phyloP scores from a whole-genome alignment of 2,113 vertebrate genomes.

The Thalassarche chlororhynchos region DNA sequence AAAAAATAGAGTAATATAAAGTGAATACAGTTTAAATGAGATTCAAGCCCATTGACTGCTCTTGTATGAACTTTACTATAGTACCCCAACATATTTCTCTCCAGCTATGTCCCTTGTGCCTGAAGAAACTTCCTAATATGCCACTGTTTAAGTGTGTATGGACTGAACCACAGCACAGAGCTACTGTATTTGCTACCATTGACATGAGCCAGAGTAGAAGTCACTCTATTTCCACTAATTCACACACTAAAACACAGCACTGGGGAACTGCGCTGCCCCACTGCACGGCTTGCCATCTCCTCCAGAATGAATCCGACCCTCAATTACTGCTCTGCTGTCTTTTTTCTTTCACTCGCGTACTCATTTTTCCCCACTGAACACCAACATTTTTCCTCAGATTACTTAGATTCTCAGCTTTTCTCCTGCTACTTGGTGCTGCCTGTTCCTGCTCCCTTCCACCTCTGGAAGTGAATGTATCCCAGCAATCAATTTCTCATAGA shows the following conservation, averaged over 20 bases:
- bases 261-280: neutral
- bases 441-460: neutral
- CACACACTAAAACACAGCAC: neutral
- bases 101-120: neutral
- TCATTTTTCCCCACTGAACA: neutral
- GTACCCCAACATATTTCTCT: neutral
- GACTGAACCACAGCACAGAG: neutral
- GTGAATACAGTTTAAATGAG: neutral
- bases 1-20: neutral
- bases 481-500: neutral
- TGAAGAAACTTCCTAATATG: neutral
- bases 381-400: neutral
- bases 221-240: neutral
- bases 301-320: neutral
- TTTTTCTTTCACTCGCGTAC: neutral
- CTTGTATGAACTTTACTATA: neutral
- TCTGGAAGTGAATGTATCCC: neutral
- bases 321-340: neutral
- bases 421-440: neutral
- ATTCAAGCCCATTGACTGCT: neutral
- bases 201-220: neutral
- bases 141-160: neutral
- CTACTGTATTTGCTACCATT: neutral
- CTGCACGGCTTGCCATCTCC: neutral
- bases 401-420: neutral